Evolutionary conservation across 2,888 invertebrate species (phyloP).

Genomic region (Yponomeuta evonymella): DNA sequence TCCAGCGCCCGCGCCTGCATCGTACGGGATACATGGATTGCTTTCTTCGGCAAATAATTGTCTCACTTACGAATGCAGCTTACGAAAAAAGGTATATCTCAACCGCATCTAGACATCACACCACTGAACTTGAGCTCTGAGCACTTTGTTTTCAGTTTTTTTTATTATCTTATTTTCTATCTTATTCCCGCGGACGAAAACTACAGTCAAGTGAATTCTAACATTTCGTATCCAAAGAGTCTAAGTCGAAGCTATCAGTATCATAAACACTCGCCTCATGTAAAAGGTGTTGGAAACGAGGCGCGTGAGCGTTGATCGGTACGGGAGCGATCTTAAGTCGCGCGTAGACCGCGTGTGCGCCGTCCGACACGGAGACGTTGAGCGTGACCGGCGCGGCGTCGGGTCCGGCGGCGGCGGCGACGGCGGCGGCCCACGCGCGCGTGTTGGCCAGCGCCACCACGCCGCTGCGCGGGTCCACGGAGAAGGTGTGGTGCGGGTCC

Average conservation of each 20-base stretch:
- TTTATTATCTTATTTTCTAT: no score
- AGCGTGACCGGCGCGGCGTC: constrained; percentile 85
- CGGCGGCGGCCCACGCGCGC: constrained; percentile 84
- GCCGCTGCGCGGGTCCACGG: constrained; percentile 81
- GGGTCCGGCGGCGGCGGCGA: constrained; percentile 88
- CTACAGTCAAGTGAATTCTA: no score
- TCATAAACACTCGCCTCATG: constrained; percentile 89
- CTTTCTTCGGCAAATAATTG: no score
- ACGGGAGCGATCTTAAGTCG: constrained; percentile 86
- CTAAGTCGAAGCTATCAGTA: constrained; percentile 63
- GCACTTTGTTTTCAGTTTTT: no score
- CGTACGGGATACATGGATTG: no score
- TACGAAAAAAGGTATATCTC: no score
- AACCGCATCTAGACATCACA: no score
- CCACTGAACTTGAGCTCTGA: no score
- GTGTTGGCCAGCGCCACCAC: constrained; percentile 86
- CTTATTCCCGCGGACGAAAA: no score
- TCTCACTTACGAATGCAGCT: no score
- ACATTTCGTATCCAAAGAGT: no score
- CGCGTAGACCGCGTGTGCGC: constrained; percentile 85
- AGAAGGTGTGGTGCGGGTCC: constrained; percentile 73
- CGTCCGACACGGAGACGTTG: constrained; percentile 85
- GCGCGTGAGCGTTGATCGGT: constrained; percentile 87
- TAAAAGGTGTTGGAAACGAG: constrained; percentile 84
- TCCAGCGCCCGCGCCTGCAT: constrained; percentile 87